Percentiles rank a stretch among this genome's conserved stretches.
phyloP scores from a whole-genome alignment of 2,113 vertebrate species.

The Noctilio leporinus region DNA sequence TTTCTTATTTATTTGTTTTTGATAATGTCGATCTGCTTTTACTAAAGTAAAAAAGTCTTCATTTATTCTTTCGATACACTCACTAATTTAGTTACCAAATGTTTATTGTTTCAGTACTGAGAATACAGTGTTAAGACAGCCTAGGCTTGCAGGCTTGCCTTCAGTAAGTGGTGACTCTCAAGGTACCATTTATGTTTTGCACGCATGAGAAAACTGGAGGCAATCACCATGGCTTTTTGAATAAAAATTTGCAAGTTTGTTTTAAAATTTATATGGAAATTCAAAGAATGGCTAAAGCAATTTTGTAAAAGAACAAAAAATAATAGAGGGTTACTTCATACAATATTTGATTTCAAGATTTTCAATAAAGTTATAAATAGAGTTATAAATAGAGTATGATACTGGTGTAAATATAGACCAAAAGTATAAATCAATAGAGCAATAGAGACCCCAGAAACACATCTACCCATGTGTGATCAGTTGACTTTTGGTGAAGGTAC shows the following conservation, averaged over 20 bases:
- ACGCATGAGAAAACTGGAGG: background rate
- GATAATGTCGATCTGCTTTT: background rate
- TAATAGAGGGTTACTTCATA: background rate
- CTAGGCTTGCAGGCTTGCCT: background rate
- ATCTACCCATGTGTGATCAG: background rate
- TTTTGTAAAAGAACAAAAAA: background rate
- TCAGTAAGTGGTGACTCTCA: background rate
- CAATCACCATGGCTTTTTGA: background rate
- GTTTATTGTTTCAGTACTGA: background rate
- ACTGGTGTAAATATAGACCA: background rate
- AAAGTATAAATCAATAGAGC: background rate
- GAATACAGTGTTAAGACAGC: background rate
- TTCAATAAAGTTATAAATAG: background rate
- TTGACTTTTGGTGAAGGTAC: background rate
- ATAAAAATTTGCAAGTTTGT: background rate
- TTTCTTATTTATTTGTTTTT: background rate
- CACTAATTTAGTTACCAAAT: background rate
- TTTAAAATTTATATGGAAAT: background rate
- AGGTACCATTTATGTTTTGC: background rate
- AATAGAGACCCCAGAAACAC: background rate
- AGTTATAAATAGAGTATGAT: background rate
- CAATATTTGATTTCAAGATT: background rate
- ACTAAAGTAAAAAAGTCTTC: background rate
- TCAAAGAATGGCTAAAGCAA: background rate
- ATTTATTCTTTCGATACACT: background rate